These are phyloP conservation scores for Gobio gobio DNA, from an alignment of 2,113 vertebrate genomes.

Conservation along the genomic window DNA sequence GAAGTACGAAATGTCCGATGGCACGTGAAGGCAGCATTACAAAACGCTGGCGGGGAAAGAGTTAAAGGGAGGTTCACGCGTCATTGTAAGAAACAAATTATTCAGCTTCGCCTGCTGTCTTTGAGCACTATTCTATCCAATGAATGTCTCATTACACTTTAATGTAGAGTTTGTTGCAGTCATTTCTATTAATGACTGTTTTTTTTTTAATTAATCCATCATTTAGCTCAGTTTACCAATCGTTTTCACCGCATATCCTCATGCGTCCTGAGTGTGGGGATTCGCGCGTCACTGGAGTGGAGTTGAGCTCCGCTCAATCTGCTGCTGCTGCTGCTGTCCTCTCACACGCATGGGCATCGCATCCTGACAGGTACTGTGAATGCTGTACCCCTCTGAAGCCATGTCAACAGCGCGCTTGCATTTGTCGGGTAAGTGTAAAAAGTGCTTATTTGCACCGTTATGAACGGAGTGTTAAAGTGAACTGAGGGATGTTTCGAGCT, in stretches of 20 bases:
- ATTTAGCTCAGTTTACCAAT: neutral
- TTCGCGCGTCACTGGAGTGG: neutral
- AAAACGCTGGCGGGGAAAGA: no score
- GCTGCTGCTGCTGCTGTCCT: neutral
- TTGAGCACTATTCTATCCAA: no score
- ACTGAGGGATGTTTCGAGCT: neutral
- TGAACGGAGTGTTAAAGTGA: neutral
- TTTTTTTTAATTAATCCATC: neutral
- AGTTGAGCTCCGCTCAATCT: neutral
- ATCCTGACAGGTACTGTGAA: neutral
- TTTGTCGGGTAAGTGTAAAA: slow-evolving; percentile 3
- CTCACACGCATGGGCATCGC: slow-evolving; percentile 4
- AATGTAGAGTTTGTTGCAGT: no score
- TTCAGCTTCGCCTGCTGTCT: no score
- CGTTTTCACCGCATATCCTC: neutral
- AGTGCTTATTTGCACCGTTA: neutral
- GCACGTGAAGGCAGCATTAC: no score
- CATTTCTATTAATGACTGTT: neutral
- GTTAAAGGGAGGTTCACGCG: no score
- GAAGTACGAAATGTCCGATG: no score
- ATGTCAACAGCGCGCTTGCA: neutral
- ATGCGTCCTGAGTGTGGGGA: neutral
- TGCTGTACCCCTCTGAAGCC: neutral
- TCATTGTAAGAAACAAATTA: no score
- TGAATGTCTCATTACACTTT: no score